phyloP scores from a whole-genome alignment of 2,797 vertebrate genomes.

The Etheostoma perlongum region DNA sequence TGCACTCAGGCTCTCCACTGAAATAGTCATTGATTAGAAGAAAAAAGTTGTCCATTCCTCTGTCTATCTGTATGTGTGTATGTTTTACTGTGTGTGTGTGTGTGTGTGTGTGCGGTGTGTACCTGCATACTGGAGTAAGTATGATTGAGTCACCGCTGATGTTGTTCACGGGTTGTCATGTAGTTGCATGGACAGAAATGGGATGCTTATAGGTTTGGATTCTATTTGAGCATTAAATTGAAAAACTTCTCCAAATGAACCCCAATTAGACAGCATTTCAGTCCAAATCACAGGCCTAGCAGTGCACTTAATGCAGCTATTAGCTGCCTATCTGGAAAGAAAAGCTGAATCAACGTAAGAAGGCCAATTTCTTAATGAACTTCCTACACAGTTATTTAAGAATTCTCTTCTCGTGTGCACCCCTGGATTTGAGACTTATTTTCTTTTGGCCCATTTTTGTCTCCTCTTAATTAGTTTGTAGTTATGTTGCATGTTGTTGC shows the following conservation, averaged over 20 bases:
- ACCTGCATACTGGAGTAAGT: constrained; percentile 38
- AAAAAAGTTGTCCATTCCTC: constrained; percentile 30
- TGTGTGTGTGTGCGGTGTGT: constrained; percentile 28
- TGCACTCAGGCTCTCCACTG: constrained; percentile 62
- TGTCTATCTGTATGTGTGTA: neutral
- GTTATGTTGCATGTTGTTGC: constrained; percentile 41
- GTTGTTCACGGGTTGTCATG: constrained; percentile 60
- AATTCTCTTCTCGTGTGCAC: constrained; percentile 21
- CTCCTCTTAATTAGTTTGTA: constrained; percentile 40
- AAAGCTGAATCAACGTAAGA: constrained; percentile 39
- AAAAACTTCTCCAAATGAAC: constrained; percentile 77
- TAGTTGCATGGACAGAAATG: constrained; percentile 75
- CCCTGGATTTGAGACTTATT: constrained; percentile 27
- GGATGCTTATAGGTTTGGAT: constrained; percentile 64
- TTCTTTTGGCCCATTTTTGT: constrained; percentile 40
- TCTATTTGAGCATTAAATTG: constrained; percentile 74
- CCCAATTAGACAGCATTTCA: constrained; percentile 79
- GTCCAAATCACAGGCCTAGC: constrained; percentile 71
- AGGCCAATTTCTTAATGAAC: constrained; percentile 41
- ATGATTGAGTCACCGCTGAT: constrained; percentile 69
- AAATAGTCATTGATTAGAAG: constrained; percentile 68
- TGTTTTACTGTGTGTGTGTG: constrained; percentile 13
- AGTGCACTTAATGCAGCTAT: constrained; percentile 72
- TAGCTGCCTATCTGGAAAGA: constrained; percentile 46
- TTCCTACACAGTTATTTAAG: constrained; percentile 36